A percentile compares a stretch with the other conserved stretches of the same genome.
Evolutionary conservation across 2,113 vertebrate genomes (phyloP).

Genomic region (Climacteris rufus): DNA sequence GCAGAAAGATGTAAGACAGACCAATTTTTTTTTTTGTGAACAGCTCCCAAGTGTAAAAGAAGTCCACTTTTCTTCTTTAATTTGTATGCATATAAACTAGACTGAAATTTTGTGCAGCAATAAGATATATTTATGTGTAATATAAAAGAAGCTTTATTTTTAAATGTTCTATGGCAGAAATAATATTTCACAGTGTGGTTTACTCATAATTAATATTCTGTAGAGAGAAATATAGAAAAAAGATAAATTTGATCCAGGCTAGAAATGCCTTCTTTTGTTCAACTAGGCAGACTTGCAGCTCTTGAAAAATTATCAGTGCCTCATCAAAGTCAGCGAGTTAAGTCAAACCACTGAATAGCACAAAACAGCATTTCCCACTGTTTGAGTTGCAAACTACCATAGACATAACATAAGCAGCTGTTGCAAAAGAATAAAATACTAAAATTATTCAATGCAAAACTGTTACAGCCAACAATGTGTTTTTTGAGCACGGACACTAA

Average conservation of each 20-base stretch:
- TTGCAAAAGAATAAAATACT: neutral
- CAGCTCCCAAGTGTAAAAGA: neutral
- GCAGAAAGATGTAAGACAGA: neutral
- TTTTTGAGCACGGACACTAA: neutral
- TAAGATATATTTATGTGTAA: neutral
- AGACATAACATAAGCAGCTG: neutral
- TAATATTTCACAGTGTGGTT: neutral
- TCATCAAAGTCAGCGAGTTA: neutral
- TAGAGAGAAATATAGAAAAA: neutral
- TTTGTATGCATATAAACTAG: neutral
- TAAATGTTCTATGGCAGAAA: neutral
- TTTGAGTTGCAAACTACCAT: neutral
- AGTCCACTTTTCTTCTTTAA: neutral
- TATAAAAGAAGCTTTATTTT: conserved; percentile 20
- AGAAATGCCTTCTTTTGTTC: neutral
- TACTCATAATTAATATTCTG: neutral
- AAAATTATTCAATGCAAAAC: neutral
- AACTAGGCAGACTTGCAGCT: neutral
- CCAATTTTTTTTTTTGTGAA: neutral
- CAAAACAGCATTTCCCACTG: neutral
- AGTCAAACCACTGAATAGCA: neutral
- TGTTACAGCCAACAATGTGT: neutral
- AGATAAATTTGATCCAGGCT: neutral
- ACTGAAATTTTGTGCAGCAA: neutral
- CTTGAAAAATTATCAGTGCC: neutral